Base-by-base conservation (phyloP, 2,797 vertebrate genomes). In the Mus spretus region DNA sequence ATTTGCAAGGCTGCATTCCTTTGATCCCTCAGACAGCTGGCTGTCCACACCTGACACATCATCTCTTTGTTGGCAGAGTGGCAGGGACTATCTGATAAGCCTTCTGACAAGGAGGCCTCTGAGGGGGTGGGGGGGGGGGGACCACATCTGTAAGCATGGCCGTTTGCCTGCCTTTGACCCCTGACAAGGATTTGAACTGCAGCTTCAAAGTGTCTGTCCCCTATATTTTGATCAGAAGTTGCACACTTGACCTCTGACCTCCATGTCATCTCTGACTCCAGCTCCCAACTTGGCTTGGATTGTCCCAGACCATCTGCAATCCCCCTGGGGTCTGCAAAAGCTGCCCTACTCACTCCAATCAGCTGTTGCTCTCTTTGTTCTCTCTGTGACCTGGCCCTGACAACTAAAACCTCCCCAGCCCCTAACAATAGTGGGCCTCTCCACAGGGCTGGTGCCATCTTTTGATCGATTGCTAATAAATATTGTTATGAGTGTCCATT, bases 161-260 rank as follows among this genome's bases (percentile, higher is more conserved):
- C n/a, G 6, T 92, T 77, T 67, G 75, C 81, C 89, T 95, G 92
- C 47, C 90, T 94, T 94, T 97, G 92, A 96, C 97, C 79, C 82
- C 95, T 80, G 85, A 65, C 75, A 96, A 80, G n/a, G 85, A 80
- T 85, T 95, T 86, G 90, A 94, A 63, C 92, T 77, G 78, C 14
- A 85, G 81, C 57, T 92, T 96, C 44, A 40, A 59, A 94, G 90
- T 63, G 44, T 96, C 90, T 95, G 31, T 90, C 96, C 55, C 59
- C 75, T 92, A 59, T 83, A 50, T 82, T 97, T 93, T 72, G 89
- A 70, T 86, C 87, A 96, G 53, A 89, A 91, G 85, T 95, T 91
- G 24, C 74, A 92, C 82, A 92, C 88, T 97, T 98, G 97, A 97
- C 90, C 94, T 95, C n/a, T 70, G 82, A 19, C 80, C 53, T 94